Evolutionary conservation across 37 sponge, comb jelly and placozoan genomes (phyloP).

Genomic region (Ianthella basta): DNA sequence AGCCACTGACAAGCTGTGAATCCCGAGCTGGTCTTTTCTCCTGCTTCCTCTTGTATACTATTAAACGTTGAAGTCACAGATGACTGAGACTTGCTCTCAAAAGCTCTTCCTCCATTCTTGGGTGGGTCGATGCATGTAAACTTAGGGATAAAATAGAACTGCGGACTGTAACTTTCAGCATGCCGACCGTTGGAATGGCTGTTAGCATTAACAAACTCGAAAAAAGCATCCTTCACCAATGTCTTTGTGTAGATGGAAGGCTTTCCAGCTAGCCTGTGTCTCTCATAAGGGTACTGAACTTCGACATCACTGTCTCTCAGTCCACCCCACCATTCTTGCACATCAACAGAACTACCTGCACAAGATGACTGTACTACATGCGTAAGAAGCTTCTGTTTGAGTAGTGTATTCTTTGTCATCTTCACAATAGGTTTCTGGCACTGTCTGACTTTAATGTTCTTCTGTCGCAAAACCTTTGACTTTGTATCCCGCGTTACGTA

Average conservation of each 20-base stretch:
- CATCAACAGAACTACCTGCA: background rate
- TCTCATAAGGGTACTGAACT: constrained; percentile 24
- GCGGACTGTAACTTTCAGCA: constrained; percentile 34
- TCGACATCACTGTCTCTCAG: constrained; percentile 45
- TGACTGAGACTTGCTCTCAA: too few relatives aligned
- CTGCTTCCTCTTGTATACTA: too few relatives aligned
- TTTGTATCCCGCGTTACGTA: too few relatives aligned
- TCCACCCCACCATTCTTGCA: background rate
- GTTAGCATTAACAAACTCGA: constrained; percentile 61
- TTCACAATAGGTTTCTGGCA: constrained; percentile 8
- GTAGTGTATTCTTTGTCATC: constrained; percentile 24
- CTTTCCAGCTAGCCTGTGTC: constrained; percentile 9
- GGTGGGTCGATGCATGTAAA: background rate
- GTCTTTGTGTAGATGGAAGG: constrained; percentile 4
- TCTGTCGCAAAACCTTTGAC: too few relatives aligned
- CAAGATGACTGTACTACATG: too few relatives aligned
- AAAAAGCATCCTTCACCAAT: constrained; percentile 11
- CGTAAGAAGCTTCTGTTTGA: too few relatives aligned
- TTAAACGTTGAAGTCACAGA: too few relatives aligned
- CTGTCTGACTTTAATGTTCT: constrained; percentile 8
- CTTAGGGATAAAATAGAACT: constrained; percentile 32
- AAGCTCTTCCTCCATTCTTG: background rate
- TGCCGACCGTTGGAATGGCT: constrained; percentile 52
- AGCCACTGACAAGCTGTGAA: too few relatives aligned
- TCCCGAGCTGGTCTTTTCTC: background rate